Conservation (phyloP, 2,113 vertebrate species). For the Cebidichthys violaceus region DNA sequence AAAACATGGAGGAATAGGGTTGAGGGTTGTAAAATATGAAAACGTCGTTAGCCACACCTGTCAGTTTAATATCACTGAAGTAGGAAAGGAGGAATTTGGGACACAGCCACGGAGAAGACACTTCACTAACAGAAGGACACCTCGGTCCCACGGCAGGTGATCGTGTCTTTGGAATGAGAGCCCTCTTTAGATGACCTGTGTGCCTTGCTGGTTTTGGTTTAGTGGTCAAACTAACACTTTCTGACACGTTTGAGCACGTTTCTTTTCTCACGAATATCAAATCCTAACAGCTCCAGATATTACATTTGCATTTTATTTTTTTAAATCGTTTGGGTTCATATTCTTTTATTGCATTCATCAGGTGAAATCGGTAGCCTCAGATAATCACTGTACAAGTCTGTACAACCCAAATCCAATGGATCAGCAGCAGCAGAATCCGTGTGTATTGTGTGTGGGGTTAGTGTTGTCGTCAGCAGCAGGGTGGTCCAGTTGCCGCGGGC, state of each 20-base stretch:
- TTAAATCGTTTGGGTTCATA: background rate
- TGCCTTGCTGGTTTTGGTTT: background rate
- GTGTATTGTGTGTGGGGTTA: constrained; percentile 30
- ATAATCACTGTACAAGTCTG: constrained; percentile 19
- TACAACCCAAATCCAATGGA: constrained; percentile 9
- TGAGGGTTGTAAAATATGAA: background rate
- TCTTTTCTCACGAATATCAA: background rate
- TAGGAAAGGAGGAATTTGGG: constrained; percentile 21
- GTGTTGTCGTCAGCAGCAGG: constrained; percentile 51
- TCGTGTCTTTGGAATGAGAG: constrained; percentile 1
- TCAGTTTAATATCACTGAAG: background rate
- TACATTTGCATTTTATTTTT: background rate
- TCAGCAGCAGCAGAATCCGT: constrained; percentile 1
- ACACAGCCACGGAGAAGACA: constrained; percentile 15
- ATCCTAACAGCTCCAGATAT: background rate
- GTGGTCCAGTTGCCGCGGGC: constrained; percentile 29
- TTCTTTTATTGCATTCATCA: constrained; percentile 5
- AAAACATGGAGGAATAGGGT: background rate
- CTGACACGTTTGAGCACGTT: background rate
- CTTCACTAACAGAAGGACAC: constrained; percentile 32
- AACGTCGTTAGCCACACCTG: background rate
- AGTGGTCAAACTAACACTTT: constrained; percentile 9
- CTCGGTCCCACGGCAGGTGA: background rate
- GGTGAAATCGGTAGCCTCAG: background rate
- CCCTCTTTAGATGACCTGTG: background rate